Evolutionary conservation across 2,888 invertebrate species (phyloP).

Genomic region (Julus scandinavius): DNA sequence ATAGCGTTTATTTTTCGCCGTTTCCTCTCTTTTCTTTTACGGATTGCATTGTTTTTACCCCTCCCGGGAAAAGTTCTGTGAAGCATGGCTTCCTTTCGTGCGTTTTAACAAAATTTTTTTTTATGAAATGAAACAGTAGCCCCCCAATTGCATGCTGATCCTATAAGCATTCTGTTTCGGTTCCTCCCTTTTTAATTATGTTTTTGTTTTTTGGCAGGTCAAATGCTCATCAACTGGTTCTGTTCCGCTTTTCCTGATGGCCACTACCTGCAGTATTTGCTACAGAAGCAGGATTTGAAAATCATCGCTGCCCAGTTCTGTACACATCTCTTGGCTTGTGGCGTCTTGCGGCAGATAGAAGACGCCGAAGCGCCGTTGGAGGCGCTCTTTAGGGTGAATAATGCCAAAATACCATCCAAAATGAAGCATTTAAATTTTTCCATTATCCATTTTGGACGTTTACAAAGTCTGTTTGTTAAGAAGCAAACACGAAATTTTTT

Average conservation of each 20-base stretch:
- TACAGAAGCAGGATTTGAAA: constrained; percentile 79
- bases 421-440: no score
- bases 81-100: constrained; percentile 22
- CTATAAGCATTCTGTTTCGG: not conserved
- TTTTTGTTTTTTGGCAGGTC: constrained; percentile 73
- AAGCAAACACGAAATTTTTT: no score
- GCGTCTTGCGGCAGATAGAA: constrained; percentile 82
- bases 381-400: constrained; percentile 76
- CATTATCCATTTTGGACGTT: no score
- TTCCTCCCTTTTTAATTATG: not conserved
- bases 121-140: not conserved
- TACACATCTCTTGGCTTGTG: constrained; percentile 86
- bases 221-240: constrained; percentile 92
- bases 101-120: not conserved
- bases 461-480: no score
- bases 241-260: constrained; percentile 80
- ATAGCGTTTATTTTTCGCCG: not conserved
- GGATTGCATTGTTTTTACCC: constrained; percentile 16
- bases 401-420: no score
- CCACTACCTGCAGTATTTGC: constrained; percentile 73
- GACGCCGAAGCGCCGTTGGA: constrained; percentile 78
- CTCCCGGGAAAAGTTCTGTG: not conserved
- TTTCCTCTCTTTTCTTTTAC: constrained; percentile 4
- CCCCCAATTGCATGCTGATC: not conserved
- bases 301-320: constrained; percentile 84